These are phyloP conservation scores for Eunapius fragilis DNA, from an alignment of 37 sponge, comb jelly and placozoan species.

Conservation along the genomic window DNA sequence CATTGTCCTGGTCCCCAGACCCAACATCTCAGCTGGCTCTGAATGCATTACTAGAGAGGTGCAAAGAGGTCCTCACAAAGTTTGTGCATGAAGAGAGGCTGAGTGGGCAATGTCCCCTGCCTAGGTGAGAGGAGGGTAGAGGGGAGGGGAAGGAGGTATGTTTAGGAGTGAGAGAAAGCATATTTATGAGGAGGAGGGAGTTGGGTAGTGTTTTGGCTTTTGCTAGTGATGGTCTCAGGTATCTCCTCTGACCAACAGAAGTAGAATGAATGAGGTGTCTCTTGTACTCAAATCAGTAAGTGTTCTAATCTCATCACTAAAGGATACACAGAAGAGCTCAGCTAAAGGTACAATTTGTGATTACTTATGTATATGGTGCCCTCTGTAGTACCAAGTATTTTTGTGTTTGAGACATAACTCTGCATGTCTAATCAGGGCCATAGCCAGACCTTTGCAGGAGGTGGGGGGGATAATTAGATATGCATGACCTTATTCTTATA, in stretches of 20 bases:
- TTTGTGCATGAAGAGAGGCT: conserved; percentile 80
- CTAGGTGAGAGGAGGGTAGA: conserved; percentile 33
- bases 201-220: too few relatives aligned
- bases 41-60: conserved; percentile 74
- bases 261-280: conserved; percentile 74
- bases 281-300: conserved; percentile 79
- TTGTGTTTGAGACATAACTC: too few relatives aligned
- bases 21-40: conserved; percentile 75
- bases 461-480: too few relatives aligned
- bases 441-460: too few relatives aligned
- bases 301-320: conserved; percentile 66
- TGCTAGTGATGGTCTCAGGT: too few relatives aligned
- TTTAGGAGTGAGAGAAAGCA: too few relatives aligned
- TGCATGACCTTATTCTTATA: too few relatives aligned
- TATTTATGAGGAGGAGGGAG: too few relatives aligned
- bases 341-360: too few relatives aligned
- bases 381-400: too few relatives aligned
- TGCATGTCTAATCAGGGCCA: too few relatives aligned
- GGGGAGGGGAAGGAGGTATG: neutral
- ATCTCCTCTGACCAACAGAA: neutral
- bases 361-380: too few relatives aligned
- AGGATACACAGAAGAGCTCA: conserved; percentile 62
- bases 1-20: conserved; percentile 4
- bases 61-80: conserved; percentile 71
- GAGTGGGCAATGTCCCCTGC: conserved; percentile 79